Evolutionary conservation across 2,113 vertebrate genomes (phyloP).

Genomic region (Antennarius striatus): DNA sequence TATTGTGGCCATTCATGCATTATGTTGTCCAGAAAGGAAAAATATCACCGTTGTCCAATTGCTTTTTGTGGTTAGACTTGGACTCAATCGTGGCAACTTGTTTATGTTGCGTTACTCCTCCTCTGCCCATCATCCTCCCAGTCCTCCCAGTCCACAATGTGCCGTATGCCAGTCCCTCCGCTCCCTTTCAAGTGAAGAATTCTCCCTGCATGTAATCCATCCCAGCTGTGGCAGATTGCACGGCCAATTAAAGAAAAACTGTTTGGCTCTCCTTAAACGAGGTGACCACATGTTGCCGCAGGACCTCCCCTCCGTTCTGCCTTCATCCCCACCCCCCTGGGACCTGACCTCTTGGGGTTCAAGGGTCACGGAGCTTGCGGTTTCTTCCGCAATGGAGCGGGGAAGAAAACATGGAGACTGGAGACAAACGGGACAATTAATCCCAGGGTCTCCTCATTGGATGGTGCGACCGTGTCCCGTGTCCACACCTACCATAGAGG

Average conservation of each 20-base stretch:
- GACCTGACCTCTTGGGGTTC: slow-evolving; percentile 67
- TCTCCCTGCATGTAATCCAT: slow-evolving; percentile 81
- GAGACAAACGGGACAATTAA: slow-evolving; percentile 69
- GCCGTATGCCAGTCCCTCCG: slow-evolving; percentile 44
- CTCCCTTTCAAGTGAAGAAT: slow-evolving; percentile 79
- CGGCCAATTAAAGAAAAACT: slow-evolving; percentile 84
- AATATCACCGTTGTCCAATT: slow-evolving; percentile 1
- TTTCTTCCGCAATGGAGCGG: slow-evolving; percentile 78
- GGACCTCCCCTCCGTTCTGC: slow-evolving; percentile 29
- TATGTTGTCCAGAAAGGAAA: neutral
- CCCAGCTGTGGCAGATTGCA: slow-evolving; percentile 86
- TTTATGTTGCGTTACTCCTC: slow-evolving; percentile 9
- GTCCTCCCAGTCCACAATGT: slow-evolving; percentile 5
- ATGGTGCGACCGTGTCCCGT: slow-evolving; percentile 40
- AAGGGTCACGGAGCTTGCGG: slow-evolving; percentile 82
- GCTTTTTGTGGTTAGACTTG: slow-evolving; percentile 1
- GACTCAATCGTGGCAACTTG: slow-evolving; percentile 13
- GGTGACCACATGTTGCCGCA: slow-evolving; percentile 86
- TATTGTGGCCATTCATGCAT: neutral
- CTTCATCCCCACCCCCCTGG: slow-evolving; percentile 41
- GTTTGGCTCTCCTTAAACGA: slow-evolving; percentile 83
- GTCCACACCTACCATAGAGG: slow-evolving; percentile 52
- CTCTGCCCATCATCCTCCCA: slow-evolving; percentile 19
- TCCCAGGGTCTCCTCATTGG: slow-evolving; percentile 15
- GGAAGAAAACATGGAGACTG: slow-evolving; percentile 50